These are phyloP conservation scores for Rhyzopertha dominica DNA, from an alignment of 1,140 invertebrate genomes.

Conservation along the genomic window DNA sequence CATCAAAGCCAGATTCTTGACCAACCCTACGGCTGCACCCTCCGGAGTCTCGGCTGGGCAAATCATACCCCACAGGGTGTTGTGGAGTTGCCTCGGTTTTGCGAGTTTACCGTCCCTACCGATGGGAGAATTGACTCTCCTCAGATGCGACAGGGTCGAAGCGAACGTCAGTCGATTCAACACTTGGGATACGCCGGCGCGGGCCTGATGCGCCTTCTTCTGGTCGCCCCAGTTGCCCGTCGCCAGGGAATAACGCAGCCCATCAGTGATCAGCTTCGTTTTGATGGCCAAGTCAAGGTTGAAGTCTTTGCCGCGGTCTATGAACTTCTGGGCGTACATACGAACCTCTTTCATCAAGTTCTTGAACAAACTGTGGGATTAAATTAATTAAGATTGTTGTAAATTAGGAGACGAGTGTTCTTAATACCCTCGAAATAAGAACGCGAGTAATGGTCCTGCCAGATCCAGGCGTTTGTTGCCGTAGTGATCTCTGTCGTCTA, in stretches of 20 bases:
- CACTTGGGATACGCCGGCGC: conserved; percentile 70
- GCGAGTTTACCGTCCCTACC: conserved; percentile 97
- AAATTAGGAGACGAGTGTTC: background rate
- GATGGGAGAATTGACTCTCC: conserved; percentile 97
- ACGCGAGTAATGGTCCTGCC: conserved; percentile 92
- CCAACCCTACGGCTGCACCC: conserved; percentile 84
- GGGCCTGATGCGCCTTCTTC: conserved; percentile 93
- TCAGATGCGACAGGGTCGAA: conserved; percentile 94
- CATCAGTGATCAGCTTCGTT: conserved; percentile 96
- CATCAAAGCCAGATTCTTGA: conserved; percentile 98
- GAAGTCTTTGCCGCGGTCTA: conserved; percentile 97
- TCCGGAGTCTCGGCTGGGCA: conserved; percentile 99
- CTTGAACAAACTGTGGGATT: conserved; percentile 66
- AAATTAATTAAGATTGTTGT: background rate
- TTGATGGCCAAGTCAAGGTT: conserved; percentile 96
- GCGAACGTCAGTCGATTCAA: conserved; percentile 96
- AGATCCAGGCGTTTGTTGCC: conserved; percentile 97
- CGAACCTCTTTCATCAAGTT: conserved; percentile 94
- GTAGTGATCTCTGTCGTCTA: conserved; percentile 99
- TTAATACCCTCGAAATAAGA: conserved; percentile 80
- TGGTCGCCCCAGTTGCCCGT: conserved; percentile 99
- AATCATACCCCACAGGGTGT: conserved; percentile 99
- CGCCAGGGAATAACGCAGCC: conserved; percentile 94
- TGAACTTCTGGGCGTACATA: conserved; percentile 98
- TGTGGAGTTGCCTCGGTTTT: conserved; percentile 96